These are phyloP conservation scores for Gobionotothen gibberifrons DNA, from an alignment of 2,797 vertebrate species.

Conservation along the genomic window DNA sequence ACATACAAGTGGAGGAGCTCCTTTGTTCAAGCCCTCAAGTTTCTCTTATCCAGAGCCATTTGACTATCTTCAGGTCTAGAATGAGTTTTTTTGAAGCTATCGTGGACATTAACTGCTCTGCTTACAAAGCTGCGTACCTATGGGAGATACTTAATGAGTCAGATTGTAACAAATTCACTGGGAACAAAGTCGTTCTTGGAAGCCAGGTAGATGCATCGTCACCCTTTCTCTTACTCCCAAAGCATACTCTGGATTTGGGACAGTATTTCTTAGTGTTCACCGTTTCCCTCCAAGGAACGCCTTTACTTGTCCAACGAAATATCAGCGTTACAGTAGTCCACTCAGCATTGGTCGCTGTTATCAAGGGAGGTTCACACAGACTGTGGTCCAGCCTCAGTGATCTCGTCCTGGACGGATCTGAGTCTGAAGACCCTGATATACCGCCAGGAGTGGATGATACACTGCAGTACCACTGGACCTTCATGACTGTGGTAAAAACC, in stretches of 20 bases:
- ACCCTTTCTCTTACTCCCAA: slow-evolving; percentile 79
- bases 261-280: slow-evolving; percentile 81
- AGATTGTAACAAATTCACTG: slow-evolving; percentile 38
- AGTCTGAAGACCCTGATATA: slow-evolving; percentile 83
- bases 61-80: slow-evolving; percentile 72
- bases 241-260: slow-evolving; percentile 73
- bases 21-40: slow-evolving; percentile 74
- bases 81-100: slow-evolving; percentile 82
- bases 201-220: slow-evolving; percentile 55
- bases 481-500: slow-evolving; percentile 60
- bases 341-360: slow-evolving; percentile 79
- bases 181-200: slow-evolving; percentile 51
- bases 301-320: slow-evolving; percentile 62
- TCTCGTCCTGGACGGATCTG: slow-evolving; percentile 82
- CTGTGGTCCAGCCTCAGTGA: slow-evolving; percentile 76
- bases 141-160: slow-evolving; percentile 80
- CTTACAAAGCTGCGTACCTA: slow-evolving; percentile 78
- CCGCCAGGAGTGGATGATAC: slow-evolving; percentile 49
- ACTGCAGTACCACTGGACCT: slow-evolving; percentile 81
- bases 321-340: slow-evolving; percentile 73
- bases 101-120: slow-evolving; percentile 79
- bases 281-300: slow-evolving; percentile 76
- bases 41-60: slow-evolving; percentile 68
- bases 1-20: slow-evolving; percentile 69
- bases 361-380: slow-evolving; percentile 83